phyloP scores from a whole-genome alignment of 2,797 vertebrate genomes.

The Miichthys miiuy region DNA sequence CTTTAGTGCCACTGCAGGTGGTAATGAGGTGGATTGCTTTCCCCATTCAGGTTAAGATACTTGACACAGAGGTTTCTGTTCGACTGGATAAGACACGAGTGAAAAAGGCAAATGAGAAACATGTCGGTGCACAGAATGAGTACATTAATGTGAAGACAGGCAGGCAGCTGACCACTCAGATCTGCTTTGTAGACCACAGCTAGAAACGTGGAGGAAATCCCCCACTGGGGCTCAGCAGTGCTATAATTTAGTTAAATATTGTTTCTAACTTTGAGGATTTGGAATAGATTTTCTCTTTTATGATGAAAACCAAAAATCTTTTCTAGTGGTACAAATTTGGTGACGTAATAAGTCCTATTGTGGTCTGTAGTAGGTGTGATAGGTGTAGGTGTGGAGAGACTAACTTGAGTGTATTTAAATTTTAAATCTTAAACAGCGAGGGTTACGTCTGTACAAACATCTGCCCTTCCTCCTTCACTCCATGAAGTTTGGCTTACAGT shows the following conservation, averaged over 20 bases:
- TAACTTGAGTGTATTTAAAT: background rate
- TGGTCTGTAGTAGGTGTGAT: too few relatives aligned
- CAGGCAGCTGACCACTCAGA: constrained; percentile 16
- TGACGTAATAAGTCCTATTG: background rate
- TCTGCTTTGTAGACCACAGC: background rate
- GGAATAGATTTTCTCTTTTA: background rate
- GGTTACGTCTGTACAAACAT: too few relatives aligned
- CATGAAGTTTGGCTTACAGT: too few relatives aligned
- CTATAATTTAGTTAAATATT: background rate
- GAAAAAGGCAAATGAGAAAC: constrained; percentile 27
- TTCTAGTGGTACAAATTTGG: background rate
- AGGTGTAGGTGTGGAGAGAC: too few relatives aligned
- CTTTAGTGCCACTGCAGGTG: constrained; percentile 34
- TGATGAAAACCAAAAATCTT: background rate
- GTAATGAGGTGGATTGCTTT: constrained; percentile 51
- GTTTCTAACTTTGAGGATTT: background rate
- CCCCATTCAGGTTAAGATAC: constrained; percentile 35
- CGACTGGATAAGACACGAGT: constrained; percentile 1
- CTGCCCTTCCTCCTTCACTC: too few relatives aligned
- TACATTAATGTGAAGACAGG: constrained; percentile 1
- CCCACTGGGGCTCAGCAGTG: background rate
- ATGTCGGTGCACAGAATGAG: constrained; percentile 6
- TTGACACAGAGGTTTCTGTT: constrained; percentile 19
- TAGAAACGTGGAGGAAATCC: background rate
- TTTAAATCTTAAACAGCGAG: background rate